These are phyloP conservation scores for Callitettix versicolor DNA, from an alignment of 1,140 invertebrate genomes.

Conservation along the genomic window DNA sequence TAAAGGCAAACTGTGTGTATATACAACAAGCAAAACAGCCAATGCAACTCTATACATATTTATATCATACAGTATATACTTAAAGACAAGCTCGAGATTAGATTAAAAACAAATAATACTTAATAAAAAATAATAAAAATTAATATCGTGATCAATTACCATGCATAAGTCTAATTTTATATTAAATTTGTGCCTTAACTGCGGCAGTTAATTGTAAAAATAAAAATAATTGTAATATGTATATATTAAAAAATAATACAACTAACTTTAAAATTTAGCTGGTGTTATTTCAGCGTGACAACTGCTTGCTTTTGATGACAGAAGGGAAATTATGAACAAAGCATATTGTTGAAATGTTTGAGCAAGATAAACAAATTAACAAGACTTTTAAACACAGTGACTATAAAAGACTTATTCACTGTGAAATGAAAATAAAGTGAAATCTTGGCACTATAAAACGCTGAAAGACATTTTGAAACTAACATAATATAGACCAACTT, in stretches of 20 bases:
- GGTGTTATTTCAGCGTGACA: neutral
- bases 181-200: neutral
- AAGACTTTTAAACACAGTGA: too few relatives aligned
- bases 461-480: too few relatives aligned
- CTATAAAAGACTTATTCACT: too few relatives aligned
- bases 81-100: slow-evolving; percentile 8
- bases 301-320: too few relatives aligned
- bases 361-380: too few relatives aligned
- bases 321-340: too few relatives aligned
- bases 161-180: neutral
- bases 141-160: neutral
- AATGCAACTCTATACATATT: neutral
- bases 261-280: neutral
- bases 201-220: neutral
- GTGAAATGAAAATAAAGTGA: too few relatives aligned
- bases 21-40: slow-evolving; percentile 3
- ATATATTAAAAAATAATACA: neutral
- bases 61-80: neutral
- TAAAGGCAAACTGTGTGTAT: slow-evolving; percentile 17
- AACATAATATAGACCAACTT: too few relatives aligned
- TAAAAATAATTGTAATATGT: neutral
- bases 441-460: too few relatives aligned
- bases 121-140: neutral
- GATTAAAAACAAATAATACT: neutral
- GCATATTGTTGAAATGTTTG: too few relatives aligned